Evolutionary conservation across 23 tunicate genomes (phyloP), one percentile per base, ranked within the genome.

Genomic region (Diplosoma virens): DNA sequence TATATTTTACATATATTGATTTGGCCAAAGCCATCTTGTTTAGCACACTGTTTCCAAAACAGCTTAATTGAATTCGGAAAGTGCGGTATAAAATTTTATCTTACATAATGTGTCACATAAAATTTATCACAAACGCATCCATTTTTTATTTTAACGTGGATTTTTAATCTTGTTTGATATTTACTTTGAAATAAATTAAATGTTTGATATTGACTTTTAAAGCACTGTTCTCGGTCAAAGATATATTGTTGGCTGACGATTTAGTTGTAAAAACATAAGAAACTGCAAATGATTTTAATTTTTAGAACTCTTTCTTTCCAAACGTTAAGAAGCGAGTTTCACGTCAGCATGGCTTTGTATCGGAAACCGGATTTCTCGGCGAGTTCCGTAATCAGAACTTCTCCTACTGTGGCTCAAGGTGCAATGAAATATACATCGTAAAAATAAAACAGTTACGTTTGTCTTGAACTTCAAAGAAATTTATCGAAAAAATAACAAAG

Each of bases 351-450:
- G 82, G 7, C 33, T 3, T 4, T 78, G 73, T 78, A 20, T 45
- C 32, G 82, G 37, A 30, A 78, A 4, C 24, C 21, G 1, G 30
- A 45, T 63, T 78, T 24, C 27, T 61, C 59, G 3, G 37, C 21
- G 24, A 41, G 17, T 37, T 45, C 59, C 3, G 9, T 61, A 25
- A 35, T 78, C 27, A 21, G 37, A 41, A 33, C 41, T 4, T 61
- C 82, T 37, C 82, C 82, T 23, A 78, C 60, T 2, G 61, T 78
- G 30, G 82, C 82, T 17, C 74, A 78, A 78, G 82, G 82, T 78
- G 64, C 5, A 18, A n/a, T n/a, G n/a, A n/a, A n/a, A n/a, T n/a
- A n/a, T n/a, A n/a, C n/a, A n/a, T n/a, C n/a, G n/a, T n/a, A n/a
- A n/a, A n/a, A n/a, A n/a, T n/a, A n/a, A n/a, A n/a, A n/a, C n/a